Percentiles rank a stretch among this genome's conserved stretches.
phyloP scores from a whole-genome alignment of 2,113 vertebrate species.

The Chrysemys picta region DNA sequence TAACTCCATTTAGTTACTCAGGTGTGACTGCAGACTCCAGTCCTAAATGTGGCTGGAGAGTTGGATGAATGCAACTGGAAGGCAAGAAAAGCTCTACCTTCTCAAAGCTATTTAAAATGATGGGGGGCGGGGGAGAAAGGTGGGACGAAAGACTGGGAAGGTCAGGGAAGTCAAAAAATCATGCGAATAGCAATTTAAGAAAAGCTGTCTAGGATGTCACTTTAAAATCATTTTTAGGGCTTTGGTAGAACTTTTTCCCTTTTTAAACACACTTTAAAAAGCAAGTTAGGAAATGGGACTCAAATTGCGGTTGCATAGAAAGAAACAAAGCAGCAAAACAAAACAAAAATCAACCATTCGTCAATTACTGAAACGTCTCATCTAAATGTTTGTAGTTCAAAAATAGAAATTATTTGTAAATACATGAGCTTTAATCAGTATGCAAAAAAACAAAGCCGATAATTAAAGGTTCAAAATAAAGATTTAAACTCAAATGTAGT shows the following conservation, averaged over 20 bases:
- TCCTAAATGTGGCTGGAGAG: not conserved
- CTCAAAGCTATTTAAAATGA: not conserved
- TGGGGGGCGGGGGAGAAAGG: accelerated
- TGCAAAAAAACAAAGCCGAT: constrained; percentile 33
- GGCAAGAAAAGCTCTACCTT: not conserved
- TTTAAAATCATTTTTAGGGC: not conserved
- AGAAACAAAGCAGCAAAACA: constrained; percentile 54
- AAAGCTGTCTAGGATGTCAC: not conserved
- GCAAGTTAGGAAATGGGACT: constrained; percentile 42
- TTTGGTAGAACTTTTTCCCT: constrained; percentile 23
- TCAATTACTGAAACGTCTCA: constrained; percentile 1
- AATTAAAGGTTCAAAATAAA: constrained; percentile 54
- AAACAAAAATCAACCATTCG: constrained; percentile 15
- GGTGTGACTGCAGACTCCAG: not conserved
- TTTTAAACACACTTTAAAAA: constrained; percentile 45
- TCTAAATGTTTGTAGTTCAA: constrained; percentile 35
- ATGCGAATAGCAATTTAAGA: constrained; percentile 38
- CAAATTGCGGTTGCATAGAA: constrained; percentile 18
- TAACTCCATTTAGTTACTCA: not conserved
- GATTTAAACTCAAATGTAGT: constrained; percentile 59
- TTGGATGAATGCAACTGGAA: not conserved
- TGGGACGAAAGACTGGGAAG: constrained; percentile 25
- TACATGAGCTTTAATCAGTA: constrained; percentile 40
- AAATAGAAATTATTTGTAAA: constrained; percentile 52
- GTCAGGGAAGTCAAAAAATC: constrained; percentile 43